Evolutionary conservation across 2,113 vertebrate genomes (phyloP).

Genomic region (Sakesphorus luctuosus): DNA sequence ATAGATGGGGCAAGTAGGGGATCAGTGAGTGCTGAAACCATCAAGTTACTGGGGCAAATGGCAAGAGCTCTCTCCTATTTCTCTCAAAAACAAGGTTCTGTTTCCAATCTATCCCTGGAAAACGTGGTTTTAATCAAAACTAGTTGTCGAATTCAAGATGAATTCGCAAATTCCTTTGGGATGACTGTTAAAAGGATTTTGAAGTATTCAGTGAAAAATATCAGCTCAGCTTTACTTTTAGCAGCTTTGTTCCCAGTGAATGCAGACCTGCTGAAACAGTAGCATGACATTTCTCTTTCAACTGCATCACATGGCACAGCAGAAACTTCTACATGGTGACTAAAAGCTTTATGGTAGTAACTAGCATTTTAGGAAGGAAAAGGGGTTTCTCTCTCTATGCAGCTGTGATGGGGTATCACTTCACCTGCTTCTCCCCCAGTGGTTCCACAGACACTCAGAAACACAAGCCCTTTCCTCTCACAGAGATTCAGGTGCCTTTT

Average conservation of each 20-base stretch:
- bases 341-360: background rate
- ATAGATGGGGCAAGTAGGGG: background rate
- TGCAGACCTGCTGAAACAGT: background rate
- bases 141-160: conserved; percentile 10
- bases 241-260: conserved; percentile 37
- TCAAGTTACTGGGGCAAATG: background rate
- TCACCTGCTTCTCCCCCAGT: background rate
- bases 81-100: background rate
- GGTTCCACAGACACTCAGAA: background rate
- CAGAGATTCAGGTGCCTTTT: background rate
- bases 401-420: background rate
- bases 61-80: background rate
- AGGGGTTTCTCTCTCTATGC: background rate
- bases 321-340: background rate
- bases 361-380: background rate
- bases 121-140: background rate
- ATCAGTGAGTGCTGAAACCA: background rate
- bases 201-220: conserved; percentile 41
- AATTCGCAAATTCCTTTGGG: conserved; percentile 30
- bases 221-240: conserved; percentile 41
- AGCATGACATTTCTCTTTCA: conserved; percentile 3
- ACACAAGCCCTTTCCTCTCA: background rate
- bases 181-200: conserved; percentile 28
- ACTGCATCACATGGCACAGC: background rate
- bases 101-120: background rate